Evolutionary conservation across 1,140 invertebrate genomes (phyloP).

Genomic region (Teleogryllus occipitalis): DNA sequence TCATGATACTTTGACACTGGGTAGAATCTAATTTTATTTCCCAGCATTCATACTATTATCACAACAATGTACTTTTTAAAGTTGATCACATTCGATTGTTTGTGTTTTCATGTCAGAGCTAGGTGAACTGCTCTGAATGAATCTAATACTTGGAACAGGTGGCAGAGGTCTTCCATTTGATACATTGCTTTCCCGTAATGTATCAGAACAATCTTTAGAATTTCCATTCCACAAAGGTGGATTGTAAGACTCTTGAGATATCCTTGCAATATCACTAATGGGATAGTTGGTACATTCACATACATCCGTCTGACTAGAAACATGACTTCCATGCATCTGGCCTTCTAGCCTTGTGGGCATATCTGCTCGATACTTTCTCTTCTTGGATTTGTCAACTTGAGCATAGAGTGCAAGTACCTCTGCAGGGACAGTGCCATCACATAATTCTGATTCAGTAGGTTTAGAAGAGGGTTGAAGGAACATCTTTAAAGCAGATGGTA

Average conservation of each 20-base stretch:
- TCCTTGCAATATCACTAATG: constrained; percentile 2
- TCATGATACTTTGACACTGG: not conserved
- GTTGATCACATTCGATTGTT: constrained; percentile 12
- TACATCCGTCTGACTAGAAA: constrained; percentile 17
- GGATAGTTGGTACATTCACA: constrained; percentile 10
- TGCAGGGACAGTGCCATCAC: constrained; percentile 13
- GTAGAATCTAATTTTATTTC: not conserved
- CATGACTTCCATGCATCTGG: not conserved
- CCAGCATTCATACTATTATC: not conserved
- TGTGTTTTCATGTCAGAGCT: not conserved
- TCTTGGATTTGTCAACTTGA: constrained; percentile 23
- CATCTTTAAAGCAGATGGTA: constrained; percentile 17
- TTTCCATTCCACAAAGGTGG: constrained; percentile 12
- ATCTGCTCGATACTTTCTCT: constrained; percentile 23
- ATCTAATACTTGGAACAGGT: constrained; percentile 12
- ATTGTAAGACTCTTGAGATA: constrained; percentile 9
- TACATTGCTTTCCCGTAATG: not conserved
- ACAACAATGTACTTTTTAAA: constrained; percentile 8
- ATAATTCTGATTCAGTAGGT: constrained; percentile 10
- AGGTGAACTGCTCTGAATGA: constrained; percentile 6
- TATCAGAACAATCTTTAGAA: constrained; percentile 12
- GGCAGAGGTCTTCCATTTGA: constrained; percentile 10
- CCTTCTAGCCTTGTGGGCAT: constrained; percentile 7
- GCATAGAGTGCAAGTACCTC: constrained; percentile 22
- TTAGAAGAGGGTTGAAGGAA: constrained; percentile 15